Evolutionary conservation across 2,888 invertebrate species (phyloP).

Genomic region (Mesochorus sp.): DNA sequence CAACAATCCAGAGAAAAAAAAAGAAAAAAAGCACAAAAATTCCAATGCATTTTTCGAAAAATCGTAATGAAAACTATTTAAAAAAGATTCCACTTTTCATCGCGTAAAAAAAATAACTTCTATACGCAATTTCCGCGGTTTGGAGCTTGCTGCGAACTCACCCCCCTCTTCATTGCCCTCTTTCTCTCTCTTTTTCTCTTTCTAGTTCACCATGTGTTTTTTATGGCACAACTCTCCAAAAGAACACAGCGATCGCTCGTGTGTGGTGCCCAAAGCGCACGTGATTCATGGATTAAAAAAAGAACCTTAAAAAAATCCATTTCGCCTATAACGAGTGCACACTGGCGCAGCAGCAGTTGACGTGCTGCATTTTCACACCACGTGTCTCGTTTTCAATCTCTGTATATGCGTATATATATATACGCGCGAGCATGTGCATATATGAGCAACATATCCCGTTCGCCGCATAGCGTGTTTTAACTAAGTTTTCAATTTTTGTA

Average conservation of each 20-base stretch:
- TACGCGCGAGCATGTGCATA: conserved; percentile 4
- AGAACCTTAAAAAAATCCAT: conserved; percentile 8
- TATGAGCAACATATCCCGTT: neutral
- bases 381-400: neutral
- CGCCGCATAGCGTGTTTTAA: neutral
- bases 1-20: neutral
- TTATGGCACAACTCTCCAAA: conserved; percentile 2
- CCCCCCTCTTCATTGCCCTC: no score
- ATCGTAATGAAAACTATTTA: neutral
- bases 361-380: conserved; percentile 27
- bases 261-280: conserved; percentile 5
- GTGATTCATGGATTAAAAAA: conserved; percentile 49
- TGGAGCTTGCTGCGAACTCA: conserved; percentile 45
- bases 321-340: conserved; percentile 12
- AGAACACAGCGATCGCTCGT: conserved; percentile 6
- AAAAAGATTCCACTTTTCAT: neutral
- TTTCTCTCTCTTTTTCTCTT: neutral
- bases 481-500: conserved; percentile 45
- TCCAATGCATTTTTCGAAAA: neutral
- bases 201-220: conserved; percentile 33
- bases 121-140: conserved; percentile 22
- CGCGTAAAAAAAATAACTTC: neutral
- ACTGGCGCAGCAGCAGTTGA: conserved; percentile 7
- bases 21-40: neutral
- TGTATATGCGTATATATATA: neutral